Conservation (phyloP, 2,797 vertebrate genomes). For the Momotus momota region DNA sequence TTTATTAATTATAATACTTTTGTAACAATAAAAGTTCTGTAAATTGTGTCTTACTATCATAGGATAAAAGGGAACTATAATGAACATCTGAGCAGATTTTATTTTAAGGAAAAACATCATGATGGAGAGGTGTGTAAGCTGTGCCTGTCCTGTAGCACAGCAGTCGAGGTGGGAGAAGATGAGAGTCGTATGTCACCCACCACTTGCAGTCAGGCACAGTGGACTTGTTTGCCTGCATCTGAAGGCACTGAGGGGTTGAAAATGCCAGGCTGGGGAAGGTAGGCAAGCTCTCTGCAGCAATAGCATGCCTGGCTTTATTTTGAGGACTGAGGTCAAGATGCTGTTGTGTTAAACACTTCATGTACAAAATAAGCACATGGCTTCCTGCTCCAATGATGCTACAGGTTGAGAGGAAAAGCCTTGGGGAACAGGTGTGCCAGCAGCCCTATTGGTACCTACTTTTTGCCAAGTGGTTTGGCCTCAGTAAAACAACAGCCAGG, state of each 20-base stretch:
- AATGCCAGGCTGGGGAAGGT: background rate
- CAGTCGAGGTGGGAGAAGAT: background rate
- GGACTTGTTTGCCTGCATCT: background rate
- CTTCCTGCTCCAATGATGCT: background rate
- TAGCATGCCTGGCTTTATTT: background rate
- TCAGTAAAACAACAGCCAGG: background rate
- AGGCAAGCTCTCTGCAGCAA: background rate
- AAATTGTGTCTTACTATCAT: slow-evolving; percentile 7
- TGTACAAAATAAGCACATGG: fast-evolving
- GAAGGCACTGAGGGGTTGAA: background rate
- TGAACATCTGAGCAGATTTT: slow-evolving; percentile 11
- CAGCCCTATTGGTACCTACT: background rate
- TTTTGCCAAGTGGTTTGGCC: background rate
- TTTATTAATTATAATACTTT: background rate
- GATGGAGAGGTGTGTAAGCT: background rate
- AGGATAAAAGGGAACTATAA: slow-evolving; percentile 18
- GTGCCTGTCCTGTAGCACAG: background rate
- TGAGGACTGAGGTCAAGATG: background rate
- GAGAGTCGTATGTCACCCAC: background rate
- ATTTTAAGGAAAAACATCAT: slow-evolving; percentile 14
- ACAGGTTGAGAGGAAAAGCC: background rate
- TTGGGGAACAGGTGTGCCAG: background rate
- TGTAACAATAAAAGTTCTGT: background rate
- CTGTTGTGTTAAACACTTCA: background rate
- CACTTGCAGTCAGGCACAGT: background rate